Base-by-base conservation (phyloP, 92 coral and sea anemone species). In the Parazoanthus darwini region DNA sequence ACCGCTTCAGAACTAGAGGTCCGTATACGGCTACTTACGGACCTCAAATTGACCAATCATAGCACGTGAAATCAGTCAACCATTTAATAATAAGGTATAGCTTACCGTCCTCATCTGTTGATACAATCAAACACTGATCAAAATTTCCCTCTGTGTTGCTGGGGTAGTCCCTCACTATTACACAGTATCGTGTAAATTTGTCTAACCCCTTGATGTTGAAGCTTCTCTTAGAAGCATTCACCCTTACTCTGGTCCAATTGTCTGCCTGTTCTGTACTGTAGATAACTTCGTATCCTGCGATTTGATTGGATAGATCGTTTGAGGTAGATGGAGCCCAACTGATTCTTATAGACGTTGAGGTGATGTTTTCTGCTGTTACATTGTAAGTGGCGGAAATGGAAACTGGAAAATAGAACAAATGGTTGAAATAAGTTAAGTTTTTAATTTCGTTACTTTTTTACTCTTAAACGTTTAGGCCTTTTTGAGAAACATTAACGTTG, bases 71-170 rank as follows among this genome's bases (percentile, higher is more conserved):
- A 29, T 2, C 3, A 9, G 8, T 5, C 50, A 44, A 44, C 33
- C 33, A 29, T 29, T 29, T 29, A 29, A 48, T 8, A 48, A 39
- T 8, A 48, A 48, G 11, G 51, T 48, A 11, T 74, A 37, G 48
- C 79, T 74, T 74, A 74, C 79, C 79, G 11, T 74, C 79, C 29
- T 74, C 79, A 37, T 8, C 43, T 42, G 79, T 74, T 74, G 79
- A 74, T 74, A 74, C 46, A 37, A 37, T 33, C 8, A 37, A 23
- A 37, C 79, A 74, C 8, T 5, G n/a, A 33, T 50, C 38, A 7
- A 18, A 74, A 22, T 37, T 35, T 36, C 26, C 43, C 38, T 5
- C 22, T 42, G 8, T 7, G 16, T 37, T 74, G 26, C 33, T 42
- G 23, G 79, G 37, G 8, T 36, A 74, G 46, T 48, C 23, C 43